Percentiles rank a stretch among this genome's conserved stretches.
phyloP scores from a whole-genome alignment of 2,888 invertebrate genomes.

The Protodeltote pygarga region DNA sequence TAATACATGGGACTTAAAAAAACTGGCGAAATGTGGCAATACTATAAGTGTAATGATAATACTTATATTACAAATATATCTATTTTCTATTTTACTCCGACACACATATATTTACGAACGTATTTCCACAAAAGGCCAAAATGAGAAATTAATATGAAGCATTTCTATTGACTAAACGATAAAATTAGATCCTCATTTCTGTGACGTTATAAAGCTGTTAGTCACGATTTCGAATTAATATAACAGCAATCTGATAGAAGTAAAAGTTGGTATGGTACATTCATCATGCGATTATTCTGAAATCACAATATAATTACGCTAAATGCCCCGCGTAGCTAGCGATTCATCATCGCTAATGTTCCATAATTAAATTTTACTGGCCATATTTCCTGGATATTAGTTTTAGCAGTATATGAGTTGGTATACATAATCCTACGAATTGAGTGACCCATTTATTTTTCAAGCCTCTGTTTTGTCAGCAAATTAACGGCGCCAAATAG shows the following conservation, averaged over 20 bases:
- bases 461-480: conserved; percentile 27
- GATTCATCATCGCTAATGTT: conserved; percentile 76
- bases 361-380: conserved; percentile 77
- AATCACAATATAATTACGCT: conserved; percentile 80
- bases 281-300: conserved; percentile 77
- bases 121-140: no score
- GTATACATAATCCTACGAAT: conserved; percentile 26
- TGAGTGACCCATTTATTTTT: conserved; percentile 36
- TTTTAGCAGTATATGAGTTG: conserved; percentile 42
- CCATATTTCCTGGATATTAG: conserved; percentile 58
- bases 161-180: conserved; percentile 15
- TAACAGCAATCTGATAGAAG: conserved; percentile 63
- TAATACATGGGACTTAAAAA: no score
- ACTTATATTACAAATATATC: no score
- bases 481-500: conserved; percentile 43
- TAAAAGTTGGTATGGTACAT: conserved; percentile 65
- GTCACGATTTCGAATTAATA: conserved; percentile 59
- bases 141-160: no score
- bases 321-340: conserved; percentile 62
- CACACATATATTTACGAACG: no score
- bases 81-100: no score
- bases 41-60: no score
- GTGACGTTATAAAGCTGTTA: conserved; percentile 56
- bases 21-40: no score
- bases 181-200: conserved; percentile 52